A percentile compares a stretch with the other conserved stretches of the same genome.
phyloP scores from a whole-genome alignment of 1,140 invertebrate genomes.

The Ephestia elutella region DNA sequence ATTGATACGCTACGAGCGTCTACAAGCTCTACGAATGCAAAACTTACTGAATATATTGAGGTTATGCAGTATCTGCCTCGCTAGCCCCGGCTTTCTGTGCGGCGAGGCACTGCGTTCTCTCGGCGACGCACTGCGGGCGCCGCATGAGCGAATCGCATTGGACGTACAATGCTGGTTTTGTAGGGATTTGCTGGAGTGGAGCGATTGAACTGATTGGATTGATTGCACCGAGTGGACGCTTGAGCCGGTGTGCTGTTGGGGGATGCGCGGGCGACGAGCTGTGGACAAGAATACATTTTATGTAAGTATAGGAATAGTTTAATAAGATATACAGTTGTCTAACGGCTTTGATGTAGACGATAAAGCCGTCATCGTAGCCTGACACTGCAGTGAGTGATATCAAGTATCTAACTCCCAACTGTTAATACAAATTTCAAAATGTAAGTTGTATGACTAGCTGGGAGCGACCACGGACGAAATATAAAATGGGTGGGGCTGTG shows the following conservation, averaged over 20 bases:
- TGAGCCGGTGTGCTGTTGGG: conserved; percentile 67
- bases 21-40: background rate
- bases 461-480: too few species aligned
- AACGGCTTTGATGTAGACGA: too few species aligned
- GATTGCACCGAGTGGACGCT: conserved; percentile 60
- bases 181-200: background rate
- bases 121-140: conserved; percentile 16
- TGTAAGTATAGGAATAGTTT: background rate
- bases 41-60: conserved; percentile 85
- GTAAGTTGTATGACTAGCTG: too few species aligned
- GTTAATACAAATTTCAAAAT: too few species aligned
- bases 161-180: conserved; percentile 19
- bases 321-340: too few species aligned
- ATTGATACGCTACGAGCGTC: too few species aligned
- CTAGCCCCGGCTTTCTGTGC: conserved; percentile 77
- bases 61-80: conserved; percentile 84
- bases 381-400: too few species aligned
- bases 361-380: too few species aligned
- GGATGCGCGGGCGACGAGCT: conserved; percentile 54
- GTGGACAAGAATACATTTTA: background rate
- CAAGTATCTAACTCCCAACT: too few species aligned
- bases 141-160: conserved; percentile 28
- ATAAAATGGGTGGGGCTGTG: too few species aligned
- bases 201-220: conserved; percentile 26
- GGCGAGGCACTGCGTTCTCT: conserved; percentile 39